Evolutionary conservation across 2,888 invertebrate genomes (phyloP), one percentile per base, ranked within the genome.

Genomic region (Electrophaes corylata): DNA sequence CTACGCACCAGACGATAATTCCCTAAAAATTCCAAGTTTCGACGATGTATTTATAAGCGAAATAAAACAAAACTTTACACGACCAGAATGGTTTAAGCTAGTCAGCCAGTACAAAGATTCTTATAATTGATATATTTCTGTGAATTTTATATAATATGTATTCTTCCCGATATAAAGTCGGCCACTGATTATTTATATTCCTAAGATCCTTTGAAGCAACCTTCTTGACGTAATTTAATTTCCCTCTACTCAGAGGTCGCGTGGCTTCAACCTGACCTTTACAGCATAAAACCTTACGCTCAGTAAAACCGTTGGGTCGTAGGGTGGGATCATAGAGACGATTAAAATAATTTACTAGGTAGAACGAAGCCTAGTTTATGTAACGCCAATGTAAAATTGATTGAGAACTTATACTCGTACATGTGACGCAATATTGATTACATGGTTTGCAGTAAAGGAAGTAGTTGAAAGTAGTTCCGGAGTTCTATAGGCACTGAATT

Each of bases 271-370:
- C n/a, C 39, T 40, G 19, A 29, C 26, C 18, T 44, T 20, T 29
- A 44, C 8, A 26, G 44, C 23, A 35, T 52, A 23, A 51, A 51
- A 51, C 18, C 44, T 37, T 44, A 20, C 29, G 52, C 52, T 52
- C 8, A 19, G 29, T 18, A 29, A 52, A 29, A 14, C 37, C 18
- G 40, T 19, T 31, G 45, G 33, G 43, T 29, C 45, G 29, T 33
- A 26, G 6, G 19, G 41, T 10, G 20, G 45, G 45, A 37, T 52
- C 44, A 37, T 23, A 37, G 37, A 39, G 40, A 40, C 20, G 29
- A 39, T 53, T 46, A 53, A 40, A 40, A 53, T 53, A 53, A 53
- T 46, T 43, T 51, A 51, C 43, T 43, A 16, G 43, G 33, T 20
- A 43, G 33, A 11, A 12, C 40, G 39, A 31, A 31, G 31, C 19